Percentiles rank a stretch among this genome's conserved stretches.
These are phyloP conservation scores for Lindbergichthys nudifrons DNA, from an alignment of 2,797 vertebrate genomes.

Conservation along the genomic window DNA sequence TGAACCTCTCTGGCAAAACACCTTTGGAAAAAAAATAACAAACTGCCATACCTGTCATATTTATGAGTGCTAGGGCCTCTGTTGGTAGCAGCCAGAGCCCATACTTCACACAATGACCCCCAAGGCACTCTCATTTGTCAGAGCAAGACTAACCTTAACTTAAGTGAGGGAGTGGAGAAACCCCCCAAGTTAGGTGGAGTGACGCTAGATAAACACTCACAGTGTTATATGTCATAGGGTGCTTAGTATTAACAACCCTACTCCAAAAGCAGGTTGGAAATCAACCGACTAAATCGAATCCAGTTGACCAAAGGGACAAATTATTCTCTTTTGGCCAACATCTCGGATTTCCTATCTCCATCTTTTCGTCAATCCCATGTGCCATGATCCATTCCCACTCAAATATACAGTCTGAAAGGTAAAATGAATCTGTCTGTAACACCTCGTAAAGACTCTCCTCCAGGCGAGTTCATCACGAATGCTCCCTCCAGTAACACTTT, in stretches of 20 bases:
- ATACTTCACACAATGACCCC: conserved; percentile 52
- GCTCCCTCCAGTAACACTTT: conserved; percentile 46
- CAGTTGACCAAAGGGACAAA: conserved; percentile 7
- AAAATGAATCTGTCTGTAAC: conserved; percentile 47
- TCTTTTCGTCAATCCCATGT: conserved; percentile 30
- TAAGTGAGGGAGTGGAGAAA: conserved; percentile 41
- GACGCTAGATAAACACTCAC: conserved; percentile 66
- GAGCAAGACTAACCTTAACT: conserved; percentile 57
- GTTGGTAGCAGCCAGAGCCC: conserved; percentile 41
- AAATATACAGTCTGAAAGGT: conserved; percentile 47
- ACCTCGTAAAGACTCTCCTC: conserved; percentile 48
- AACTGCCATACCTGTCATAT: conserved; percentile 65
- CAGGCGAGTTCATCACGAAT: conserved; percentile 42
- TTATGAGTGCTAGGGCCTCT: conserved; percentile 52
- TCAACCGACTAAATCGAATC: conserved; percentile 28
- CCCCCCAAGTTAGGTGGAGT: conserved; percentile 27
- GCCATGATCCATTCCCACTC: conserved; percentile 36
- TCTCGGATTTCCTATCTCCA: conserved; percentile 43
- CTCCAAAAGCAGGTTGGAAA: conserved; percentile 34
- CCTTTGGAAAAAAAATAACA: conserved; percentile 53
- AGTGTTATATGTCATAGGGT: conserved; percentile 40
- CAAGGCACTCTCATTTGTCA: conserved; percentile 70
- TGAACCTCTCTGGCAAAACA: conserved; percentile 48
- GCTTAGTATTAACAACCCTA: conserved; percentile 27
- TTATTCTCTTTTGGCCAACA: neutral